Evolutionary conservation across 2,113 vertebrate species (phyloP), one percentile per base, ranked within the genome.

Genomic region (Rutilus rutilus): DNA sequence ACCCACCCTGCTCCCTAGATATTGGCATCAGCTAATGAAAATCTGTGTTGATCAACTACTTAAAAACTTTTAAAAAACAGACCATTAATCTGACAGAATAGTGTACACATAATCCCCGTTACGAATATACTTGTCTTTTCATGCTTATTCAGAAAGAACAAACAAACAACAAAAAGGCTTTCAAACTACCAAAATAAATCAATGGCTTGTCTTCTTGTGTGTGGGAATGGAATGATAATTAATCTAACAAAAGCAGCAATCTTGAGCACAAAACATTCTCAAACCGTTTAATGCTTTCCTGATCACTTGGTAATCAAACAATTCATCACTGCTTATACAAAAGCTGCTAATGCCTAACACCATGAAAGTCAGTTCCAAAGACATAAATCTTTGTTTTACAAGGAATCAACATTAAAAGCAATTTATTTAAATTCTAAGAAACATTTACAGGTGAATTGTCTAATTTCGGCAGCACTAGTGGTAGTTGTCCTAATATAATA

Each of bases 131-230:
- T 21, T 23, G 9, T 6, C 6, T 47, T 74, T 15, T 47, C 6
- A n/a, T 15, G 19, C 23, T 47, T 25, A 15, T 47, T 47, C n/a
- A 25, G 71, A 25, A 47, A 75, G 11, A 64, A 47, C 23, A 50
- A 42, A 25, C 10, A 47, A 45, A 57, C 54, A 57, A 8, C 54
- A n/a, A n/a, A 47, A 74, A 8, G 12, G 39, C 11, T 74, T 45
- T 42, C 39, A 36, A 79, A 85, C 59, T 45, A 27, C 33, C 52
- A 42, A 52, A 82, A 69, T 82, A n/a, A 82, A 82, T 82, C 62
- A 82, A 30, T 33, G 42, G 69, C 42, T 52, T 52, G 42, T 82
- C 42, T 52, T 52, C 30, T 50, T 69, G 79, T 33, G 62, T 67
- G 45, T 54, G 1, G 39, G 39, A 39, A 8, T 42, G 39, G 42